These are phyloP conservation scores for Etheostoma cragini DNA, from an alignment of 2,113 vertebrate genomes.

Conservation along the genomic window DNA sequence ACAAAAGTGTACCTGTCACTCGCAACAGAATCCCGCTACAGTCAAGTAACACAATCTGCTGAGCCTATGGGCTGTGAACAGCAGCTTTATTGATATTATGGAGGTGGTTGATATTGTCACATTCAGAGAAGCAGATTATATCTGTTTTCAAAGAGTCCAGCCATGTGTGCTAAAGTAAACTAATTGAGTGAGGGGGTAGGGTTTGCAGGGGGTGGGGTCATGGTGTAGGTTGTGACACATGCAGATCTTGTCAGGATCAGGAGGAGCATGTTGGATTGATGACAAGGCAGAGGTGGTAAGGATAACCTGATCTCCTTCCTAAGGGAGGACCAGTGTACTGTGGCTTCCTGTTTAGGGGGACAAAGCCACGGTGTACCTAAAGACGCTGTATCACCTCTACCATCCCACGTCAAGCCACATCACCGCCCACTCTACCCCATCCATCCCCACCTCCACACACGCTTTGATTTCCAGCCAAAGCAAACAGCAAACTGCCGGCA, in stretches of 20 bases:
- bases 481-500: constrained; percentile 82
- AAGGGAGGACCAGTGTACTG: constrained; percentile 53
- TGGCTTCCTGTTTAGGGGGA: constrained; percentile 73
- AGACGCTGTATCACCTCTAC: constrained; percentile 74
- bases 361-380: constrained; percentile 67
- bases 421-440: constrained; percentile 60
- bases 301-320: constrained; percentile 63
- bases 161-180: constrained; percentile 61
- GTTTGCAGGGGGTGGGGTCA: constrained; percentile 27
- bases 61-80: constrained; percentile 58
- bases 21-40: constrained; percentile 33
- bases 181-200: constrained; percentile 1
- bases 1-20: constrained; percentile 67
- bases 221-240: constrained; percentile 50
- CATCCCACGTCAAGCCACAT: constrained; percentile 69
- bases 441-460: constrained; percentile 63
- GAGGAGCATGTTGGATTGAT: constrained; percentile 57
- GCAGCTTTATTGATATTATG: constrained; percentile 68
- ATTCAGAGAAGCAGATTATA: constrained; percentile 44
- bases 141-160: constrained; percentile 63
- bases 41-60: constrained; percentile 53
- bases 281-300: constrained; percentile 74
- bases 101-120: constrained; percentile 67
- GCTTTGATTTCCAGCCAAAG: constrained; percentile 87
- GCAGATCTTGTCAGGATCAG: constrained; percentile 73